These are phyloP conservation scores for Philonicus albiceps DNA, from an alignment of 2,888 invertebrate genomes.

Conservation along the genomic window DNA sequence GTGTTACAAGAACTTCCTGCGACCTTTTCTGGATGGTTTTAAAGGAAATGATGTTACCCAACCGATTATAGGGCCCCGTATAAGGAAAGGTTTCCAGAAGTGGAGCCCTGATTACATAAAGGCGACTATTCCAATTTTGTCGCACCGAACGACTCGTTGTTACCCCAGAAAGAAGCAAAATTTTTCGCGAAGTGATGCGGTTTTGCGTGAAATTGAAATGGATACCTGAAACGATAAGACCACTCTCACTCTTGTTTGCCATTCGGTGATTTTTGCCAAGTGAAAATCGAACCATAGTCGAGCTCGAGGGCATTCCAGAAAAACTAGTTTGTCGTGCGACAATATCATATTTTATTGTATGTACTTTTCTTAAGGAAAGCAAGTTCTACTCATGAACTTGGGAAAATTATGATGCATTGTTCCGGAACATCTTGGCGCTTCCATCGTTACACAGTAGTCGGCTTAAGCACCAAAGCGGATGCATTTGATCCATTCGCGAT, in stretches of 20 bases:
- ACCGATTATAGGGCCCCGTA: not conserved
- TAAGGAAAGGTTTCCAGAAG: not conserved
- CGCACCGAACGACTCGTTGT: not conserved
- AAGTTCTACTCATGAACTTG: slow-evolving; percentile 20
- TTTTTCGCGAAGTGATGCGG: not conserved
- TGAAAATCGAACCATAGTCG: slow-evolving; percentile 2
- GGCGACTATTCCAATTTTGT: not conserved
- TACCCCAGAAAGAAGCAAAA: not conserved
- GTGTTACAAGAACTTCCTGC: not conserved
- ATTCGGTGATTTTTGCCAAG: not conserved
- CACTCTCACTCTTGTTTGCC: slow-evolving; percentile 27
- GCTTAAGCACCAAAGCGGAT: not conserved
- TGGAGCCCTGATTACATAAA: not conserved
- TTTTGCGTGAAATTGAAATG: slow-evolving; percentile 1
- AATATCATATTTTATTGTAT: not conserved
- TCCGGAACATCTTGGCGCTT: not conserved
- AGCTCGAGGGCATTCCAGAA: not conserved
- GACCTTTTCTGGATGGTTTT: not conserved
- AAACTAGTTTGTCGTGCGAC: slow-evolving; percentile 1
- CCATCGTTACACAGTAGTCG: not conserved
- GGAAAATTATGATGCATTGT: not conserved
- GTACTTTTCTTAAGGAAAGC: not conserved
- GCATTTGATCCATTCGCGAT: not conserved
- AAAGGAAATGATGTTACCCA: not conserved
- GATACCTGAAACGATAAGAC: not conserved